Evolutionary conservation across 2,113 vertebrate genomes (phyloP).

Genomic region (Callipepla californica): DNA sequence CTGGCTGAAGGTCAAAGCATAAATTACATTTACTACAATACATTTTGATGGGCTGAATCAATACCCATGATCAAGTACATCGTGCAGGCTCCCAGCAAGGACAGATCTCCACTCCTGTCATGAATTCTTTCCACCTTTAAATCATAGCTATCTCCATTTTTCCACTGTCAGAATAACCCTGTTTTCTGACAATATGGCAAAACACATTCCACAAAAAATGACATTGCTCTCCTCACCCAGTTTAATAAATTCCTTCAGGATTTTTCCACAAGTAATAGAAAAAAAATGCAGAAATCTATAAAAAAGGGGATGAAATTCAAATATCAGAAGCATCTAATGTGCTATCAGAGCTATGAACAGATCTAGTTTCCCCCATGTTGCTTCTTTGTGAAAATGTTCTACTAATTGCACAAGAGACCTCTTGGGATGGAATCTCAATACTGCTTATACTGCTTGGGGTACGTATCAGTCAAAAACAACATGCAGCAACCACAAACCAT

Average conservation of each 20-base stretch:
- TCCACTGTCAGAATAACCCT: slow-evolving; percentile 29
- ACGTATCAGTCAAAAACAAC: fast-evolving
- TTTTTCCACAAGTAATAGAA: not conserved
- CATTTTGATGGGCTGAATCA: slow-evolving; percentile 45
- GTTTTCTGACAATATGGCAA: not conserved
- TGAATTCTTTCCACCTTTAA: slow-evolving; percentile 31
- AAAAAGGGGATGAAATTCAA: not conserved
- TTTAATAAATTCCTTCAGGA: not conserved
- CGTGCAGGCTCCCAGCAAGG: slow-evolving; percentile 22
- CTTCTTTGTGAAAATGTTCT: not conserved
- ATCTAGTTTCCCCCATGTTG: not conserved
- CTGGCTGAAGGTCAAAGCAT: slow-evolving; percentile 45
- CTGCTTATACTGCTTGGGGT: fast-evolving
- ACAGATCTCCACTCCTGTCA: slow-evolving; percentile 28
- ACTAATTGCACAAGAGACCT: too few relatives aligned
- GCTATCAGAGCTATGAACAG: not conserved
- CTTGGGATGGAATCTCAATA: not conserved
- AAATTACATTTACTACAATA: slow-evolving; percentile 15
- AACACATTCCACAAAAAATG: not conserved
- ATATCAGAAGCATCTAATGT: not conserved
- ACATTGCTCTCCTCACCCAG: not conserved
- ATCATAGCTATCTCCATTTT: slow-evolving; percentile 43
- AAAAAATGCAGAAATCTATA: not conserved
- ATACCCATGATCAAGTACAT: slow-evolving; percentile 1
- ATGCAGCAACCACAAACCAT: not conserved